Evolutionary conservation across 2,797 vertebrate genomes (phyloP).

Genomic region (Tympanoctomys barrerae): DNA sequence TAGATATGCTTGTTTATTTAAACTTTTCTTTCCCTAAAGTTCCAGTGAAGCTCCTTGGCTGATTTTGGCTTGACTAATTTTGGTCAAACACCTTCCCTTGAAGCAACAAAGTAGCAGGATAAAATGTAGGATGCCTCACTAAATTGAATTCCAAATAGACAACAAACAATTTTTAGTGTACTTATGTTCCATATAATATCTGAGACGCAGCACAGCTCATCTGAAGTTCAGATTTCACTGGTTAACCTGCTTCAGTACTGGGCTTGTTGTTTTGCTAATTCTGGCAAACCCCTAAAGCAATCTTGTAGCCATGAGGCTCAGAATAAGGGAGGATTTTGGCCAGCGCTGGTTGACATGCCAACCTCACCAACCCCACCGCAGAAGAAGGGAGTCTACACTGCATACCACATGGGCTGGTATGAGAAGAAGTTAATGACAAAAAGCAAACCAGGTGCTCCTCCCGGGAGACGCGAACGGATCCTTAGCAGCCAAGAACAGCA

Average conservation of each 20-base stretch:
- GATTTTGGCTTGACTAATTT: background rate
- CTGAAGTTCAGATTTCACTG: background rate
- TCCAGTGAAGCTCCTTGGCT: background rate
- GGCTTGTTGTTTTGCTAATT: background rate
- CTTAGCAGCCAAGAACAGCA: constrained; percentile 56
- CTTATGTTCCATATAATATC: background rate
- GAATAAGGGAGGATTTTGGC: background rate
- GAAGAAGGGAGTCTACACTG: background rate
- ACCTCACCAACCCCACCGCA: too few species aligned
- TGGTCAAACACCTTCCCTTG: background rate
- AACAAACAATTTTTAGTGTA: background rate
- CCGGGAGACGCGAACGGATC: background rate
- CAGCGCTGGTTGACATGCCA: background rate
- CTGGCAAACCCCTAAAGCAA: background rate
- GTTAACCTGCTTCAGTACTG: background rate
- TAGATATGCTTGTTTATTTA: background rate
- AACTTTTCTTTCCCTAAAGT: background rate
- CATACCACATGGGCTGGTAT: background rate
- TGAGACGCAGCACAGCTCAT: background rate
- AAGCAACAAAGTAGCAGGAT: background rate
- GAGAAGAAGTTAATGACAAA: background rate
- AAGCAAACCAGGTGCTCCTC: constrained; percentile 18
- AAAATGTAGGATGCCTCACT: background rate
- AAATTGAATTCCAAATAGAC: constrained; percentile 3
- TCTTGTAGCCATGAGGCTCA: background rate